A percentile compares a stretch with the other conserved stretches of the same genome.
Evolutionary conservation across 1,140 invertebrate species (phyloP).

Genomic region (Zaprionus gabonicus): DNA sequence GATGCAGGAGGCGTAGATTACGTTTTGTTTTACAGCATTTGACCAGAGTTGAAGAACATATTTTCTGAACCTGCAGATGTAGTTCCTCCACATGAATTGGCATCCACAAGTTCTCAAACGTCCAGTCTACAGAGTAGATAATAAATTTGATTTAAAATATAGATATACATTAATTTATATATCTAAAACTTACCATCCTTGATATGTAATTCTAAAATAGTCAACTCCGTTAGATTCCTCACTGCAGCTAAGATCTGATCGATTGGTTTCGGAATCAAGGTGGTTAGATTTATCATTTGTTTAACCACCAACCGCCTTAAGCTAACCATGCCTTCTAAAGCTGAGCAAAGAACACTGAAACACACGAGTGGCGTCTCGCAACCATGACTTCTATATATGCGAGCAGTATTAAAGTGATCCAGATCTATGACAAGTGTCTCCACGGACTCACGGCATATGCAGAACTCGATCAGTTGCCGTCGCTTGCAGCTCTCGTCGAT

Average conservation of each 20-base stretch:
- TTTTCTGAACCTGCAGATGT: conserved; percentile 33
- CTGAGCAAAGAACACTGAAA: conserved; percentile 33
- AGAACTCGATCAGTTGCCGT: conserved; percentile 40
- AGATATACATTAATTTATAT: too few relatives aligned
- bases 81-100: conserved; percentile 38
- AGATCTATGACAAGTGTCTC: conserved; percentile 47
- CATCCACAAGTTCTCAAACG: conserved; percentile 23
- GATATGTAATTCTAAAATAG: conserved; percentile 34
- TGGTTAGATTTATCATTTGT: conserved; percentile 4
- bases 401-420: conserved; percentile 35
- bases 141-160: too few relatives aligned
- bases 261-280: conserved; percentile 33
- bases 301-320: conserved; percentile 37
- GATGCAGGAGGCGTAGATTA: conserved; percentile 40
- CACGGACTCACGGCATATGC: conserved; percentile 52
- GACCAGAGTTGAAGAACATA: conserved; percentile 10
- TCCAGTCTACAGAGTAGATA: conserved; percentile 33
- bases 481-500: conserved; percentile 14
- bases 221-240: conserved; percentile 22
- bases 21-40: conserved; percentile 58
- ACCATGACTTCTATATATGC: background rate
- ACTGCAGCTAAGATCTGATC: conserved; percentile 45
- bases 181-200: conserved; percentile 36
- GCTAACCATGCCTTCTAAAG: conserved; percentile 40
- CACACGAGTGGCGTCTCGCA: conserved; percentile 30